phyloP scores from a whole-genome alignment of 2,797 vertebrate species.

The Danio tinwini region DNA sequence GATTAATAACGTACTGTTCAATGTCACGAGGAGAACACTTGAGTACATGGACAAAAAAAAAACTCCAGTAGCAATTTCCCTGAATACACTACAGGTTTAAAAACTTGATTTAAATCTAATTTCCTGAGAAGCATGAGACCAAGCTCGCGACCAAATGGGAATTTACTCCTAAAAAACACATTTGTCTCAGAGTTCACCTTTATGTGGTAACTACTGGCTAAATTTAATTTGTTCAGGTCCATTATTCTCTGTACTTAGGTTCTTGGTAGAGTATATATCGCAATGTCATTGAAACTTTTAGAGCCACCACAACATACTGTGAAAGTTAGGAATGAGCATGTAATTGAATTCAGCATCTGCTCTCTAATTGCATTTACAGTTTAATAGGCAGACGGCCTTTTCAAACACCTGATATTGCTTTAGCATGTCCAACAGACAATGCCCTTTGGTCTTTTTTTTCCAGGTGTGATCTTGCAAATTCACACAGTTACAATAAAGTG shows the following conservation, averaged over 20 bases:
- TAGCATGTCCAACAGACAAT: conserved; percentile 6
- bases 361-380: conserved; percentile 30
- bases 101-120: conserved; percentile 23
- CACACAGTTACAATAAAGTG: neutral
- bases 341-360: conserved; percentile 28
- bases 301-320: neutral
- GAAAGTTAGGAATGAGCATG: neutral
- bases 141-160: neutral
- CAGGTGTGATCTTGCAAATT: neutral
- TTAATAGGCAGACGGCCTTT: neutral
- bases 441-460: neutral
- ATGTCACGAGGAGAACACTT: conserved; percentile 7
- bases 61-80: conserved; percentile 24
- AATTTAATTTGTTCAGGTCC: neutral
- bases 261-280: neutral
- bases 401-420: conserved; percentile 26
- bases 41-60: neutral
- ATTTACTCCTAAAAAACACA: conserved; percentile 2
- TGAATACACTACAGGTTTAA: neutral
- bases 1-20: neutral
- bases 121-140: conserved; percentile 30
- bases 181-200: conserved; percentile 1
- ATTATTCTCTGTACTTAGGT: neutral
- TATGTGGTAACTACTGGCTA: neutral
- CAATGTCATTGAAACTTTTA: neutral